phyloP scores from a whole-genome alignment of 2,888 invertebrate genomes.

The Rhamphomyia laevipes region DNA sequence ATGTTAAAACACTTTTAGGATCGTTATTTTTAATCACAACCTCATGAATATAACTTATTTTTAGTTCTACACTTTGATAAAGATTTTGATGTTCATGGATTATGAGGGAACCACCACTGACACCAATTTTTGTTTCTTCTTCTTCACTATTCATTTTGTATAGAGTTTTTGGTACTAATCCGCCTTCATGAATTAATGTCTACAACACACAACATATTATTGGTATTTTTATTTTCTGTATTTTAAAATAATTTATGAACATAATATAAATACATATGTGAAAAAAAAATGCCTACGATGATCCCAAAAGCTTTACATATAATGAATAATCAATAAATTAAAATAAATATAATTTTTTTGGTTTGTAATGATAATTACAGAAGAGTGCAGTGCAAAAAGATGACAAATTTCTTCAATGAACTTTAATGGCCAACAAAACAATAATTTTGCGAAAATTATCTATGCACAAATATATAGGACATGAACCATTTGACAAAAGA shows the following conservation, averaged over 20 bases:
- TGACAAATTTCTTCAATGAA: not conserved
- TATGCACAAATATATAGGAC: no score
- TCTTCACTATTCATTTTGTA: constrained; percentile 50
- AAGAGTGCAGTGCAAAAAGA: not conserved
- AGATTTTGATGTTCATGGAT: constrained; percentile 31
- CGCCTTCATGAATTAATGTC: constrained; percentile 77
- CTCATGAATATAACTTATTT: constrained; percentile 53
- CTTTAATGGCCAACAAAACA: no score
- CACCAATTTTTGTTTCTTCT: constrained; percentile 17
- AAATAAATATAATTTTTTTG: not conserved
- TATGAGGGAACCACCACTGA: constrained; percentile 12
- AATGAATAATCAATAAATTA: not conserved
- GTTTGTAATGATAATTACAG: not conserved
- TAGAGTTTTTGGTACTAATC: constrained; percentile 75
- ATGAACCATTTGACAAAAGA: no score
- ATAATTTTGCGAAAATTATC: no score
- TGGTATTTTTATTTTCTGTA: constrained; percentile 1
- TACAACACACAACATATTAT: constrained; percentile 30
- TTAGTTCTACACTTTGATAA: constrained; percentile 32
- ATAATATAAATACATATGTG: not conserved
- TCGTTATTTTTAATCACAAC: constrained; percentile 68
- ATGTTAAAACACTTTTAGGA: constrained; percentile 81
- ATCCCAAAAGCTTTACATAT: not conserved
- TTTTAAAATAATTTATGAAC: not conserved
- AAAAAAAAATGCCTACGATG: no score